Evolutionary conservation across 2,797 vertebrate genomes (phyloP).

Genomic region (Coilia nasus): DNA sequence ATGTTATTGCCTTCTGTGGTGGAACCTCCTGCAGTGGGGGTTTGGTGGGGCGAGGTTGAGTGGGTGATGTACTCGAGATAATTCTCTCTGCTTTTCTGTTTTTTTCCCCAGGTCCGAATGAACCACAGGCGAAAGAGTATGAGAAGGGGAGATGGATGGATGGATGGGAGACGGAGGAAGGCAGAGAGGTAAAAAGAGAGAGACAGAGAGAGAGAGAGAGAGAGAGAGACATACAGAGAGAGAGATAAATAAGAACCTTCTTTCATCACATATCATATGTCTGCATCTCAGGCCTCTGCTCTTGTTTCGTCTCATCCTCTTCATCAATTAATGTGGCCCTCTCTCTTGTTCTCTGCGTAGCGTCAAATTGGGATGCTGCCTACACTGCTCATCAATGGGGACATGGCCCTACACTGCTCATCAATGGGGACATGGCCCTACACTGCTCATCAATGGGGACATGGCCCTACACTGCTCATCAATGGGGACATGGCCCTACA

Average conservation of each 20-base stretch:
- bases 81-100: neutral
- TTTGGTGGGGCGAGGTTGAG: neutral
- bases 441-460: neutral
- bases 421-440: neutral
- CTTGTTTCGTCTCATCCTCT: neutral
- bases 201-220: neutral
- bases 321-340: neutral
- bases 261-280: neutral
- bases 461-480: neutral
- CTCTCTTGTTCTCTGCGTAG: neutral
- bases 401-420: neutral
- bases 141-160: neutral
- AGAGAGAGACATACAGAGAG: neutral
- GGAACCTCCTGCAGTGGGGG: neutral
- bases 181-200: neutral
- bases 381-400: neutral
- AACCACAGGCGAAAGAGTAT: neutral
- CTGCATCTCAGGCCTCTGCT: neutral
- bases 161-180: neutral
- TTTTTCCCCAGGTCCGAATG: neutral
- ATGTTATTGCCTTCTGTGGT: slow-evolving; percentile 4
- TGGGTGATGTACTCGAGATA: neutral
- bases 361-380: neutral
- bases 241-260: neutral
- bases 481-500: neutral